phyloP scores from a whole-genome alignment of 2,113 vertebrate genomes.

The Xerus inauris region DNA sequence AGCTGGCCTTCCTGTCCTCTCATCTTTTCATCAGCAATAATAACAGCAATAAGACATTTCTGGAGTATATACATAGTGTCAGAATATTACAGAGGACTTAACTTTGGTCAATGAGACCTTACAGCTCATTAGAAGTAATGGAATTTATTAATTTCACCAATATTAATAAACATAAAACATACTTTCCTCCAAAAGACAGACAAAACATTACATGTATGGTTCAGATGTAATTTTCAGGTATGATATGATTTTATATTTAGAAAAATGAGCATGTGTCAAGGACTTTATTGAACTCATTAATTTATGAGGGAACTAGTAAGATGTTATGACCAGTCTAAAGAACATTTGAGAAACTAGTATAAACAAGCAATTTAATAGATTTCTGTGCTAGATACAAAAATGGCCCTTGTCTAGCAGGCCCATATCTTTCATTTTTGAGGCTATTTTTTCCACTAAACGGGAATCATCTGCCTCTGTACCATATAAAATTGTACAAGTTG shows the following conservation, averaged over 20 bases:
- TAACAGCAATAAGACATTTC: neutral
- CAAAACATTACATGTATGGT: neutral
- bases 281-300: neutral
- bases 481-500: neutral
- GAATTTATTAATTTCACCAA: neutral
- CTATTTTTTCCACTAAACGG: neutral
- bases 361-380: neutral
- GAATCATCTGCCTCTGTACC: neutral
- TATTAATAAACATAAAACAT: neutral
- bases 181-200: conserved; percentile 1
- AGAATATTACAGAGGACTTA: neutral
- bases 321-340: neutral
- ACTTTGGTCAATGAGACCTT: neutral
- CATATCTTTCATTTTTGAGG: neutral
- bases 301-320: neutral
- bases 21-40: neutral
- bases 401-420: neutral
- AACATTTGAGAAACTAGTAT: neutral
- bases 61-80: neutral
- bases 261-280: neutral
- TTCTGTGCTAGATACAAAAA: conserved; percentile 29
- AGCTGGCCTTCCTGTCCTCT: neutral
- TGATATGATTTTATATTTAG: too few relatives aligned
- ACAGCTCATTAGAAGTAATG: neutral
- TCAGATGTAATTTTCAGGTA: neutral